Percentiles rank a stretch among this genome's conserved stretches.
Evolutionary conservation across 2,888 invertebrate genomes (phyloP).

Genomic region (Tetramorium bicarinatum): DNA sequence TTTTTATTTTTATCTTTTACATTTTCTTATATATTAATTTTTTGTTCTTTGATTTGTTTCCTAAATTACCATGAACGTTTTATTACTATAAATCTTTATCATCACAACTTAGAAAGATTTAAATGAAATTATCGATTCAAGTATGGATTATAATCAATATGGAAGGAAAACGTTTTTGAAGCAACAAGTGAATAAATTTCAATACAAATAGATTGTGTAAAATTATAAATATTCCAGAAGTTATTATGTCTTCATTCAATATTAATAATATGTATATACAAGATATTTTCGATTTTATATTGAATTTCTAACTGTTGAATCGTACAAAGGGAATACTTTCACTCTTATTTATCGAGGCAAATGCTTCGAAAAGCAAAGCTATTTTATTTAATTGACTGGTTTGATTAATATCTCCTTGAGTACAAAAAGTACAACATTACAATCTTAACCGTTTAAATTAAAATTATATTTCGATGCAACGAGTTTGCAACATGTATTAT

Average conservation of each 20-base stretch:
- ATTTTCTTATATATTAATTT: background rate
- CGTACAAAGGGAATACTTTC: background rate
- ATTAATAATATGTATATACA: background rate
- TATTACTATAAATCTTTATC: background rate
- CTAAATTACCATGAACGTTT: background rate
- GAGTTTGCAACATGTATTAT: background rate
- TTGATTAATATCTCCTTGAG: background rate
- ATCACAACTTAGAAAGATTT: background rate
- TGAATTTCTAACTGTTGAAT: background rate
- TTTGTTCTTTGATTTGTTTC: background rate
- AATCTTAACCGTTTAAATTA: background rate
- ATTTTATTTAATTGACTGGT: conserved; percentile 13
- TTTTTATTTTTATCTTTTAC: background rate
- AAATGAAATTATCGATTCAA: conserved; percentile 12
- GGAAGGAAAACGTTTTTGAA: background rate
- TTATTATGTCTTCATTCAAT: background rate
- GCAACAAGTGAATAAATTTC: conserved; percentile 7
- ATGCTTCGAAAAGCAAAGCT: conserved; percentile 6
- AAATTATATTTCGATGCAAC: background rate
- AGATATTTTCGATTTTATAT: background rate
- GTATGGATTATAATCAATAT: background rate
- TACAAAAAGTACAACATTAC: background rate
- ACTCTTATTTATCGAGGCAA: background rate
- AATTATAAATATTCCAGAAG: background rate
- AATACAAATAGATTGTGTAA: conserved; percentile 1